Percentiles rank a stretch among this genome's conserved stretches.
These are phyloP conservation scores for Zoroaster sp. DNA, from an alignment of 53 echinoderm and acorn worm species.

Conservation along the genomic window DNA sequence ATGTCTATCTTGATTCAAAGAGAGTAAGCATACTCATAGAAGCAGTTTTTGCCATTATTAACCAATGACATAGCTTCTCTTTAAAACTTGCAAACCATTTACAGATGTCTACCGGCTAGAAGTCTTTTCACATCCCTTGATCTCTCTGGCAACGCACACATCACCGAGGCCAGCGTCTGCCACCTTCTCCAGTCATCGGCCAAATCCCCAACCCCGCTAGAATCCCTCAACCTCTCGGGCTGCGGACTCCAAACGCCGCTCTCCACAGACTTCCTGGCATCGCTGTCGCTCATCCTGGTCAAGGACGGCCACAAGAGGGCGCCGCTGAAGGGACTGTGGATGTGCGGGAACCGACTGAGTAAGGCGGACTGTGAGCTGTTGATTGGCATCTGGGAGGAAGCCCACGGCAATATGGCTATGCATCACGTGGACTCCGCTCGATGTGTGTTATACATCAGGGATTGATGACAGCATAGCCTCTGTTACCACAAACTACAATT, in stretches of 20 bases:
- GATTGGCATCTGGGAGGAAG: conserved; percentile 81
- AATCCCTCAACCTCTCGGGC: conserved; percentile 69
- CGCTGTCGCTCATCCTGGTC: conserved; percentile 33
- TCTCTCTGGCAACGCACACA: conserved; percentile 69
- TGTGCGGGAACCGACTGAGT: conserved; percentile 72
- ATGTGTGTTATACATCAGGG: conserved; percentile 55
- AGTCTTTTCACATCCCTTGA: conserved; percentile 67
- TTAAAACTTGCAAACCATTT: too few species aligned
- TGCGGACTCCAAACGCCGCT: conserved; percentile 73
- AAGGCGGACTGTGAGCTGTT: conserved; percentile 74
- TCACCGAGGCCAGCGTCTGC: conserved; percentile 64
- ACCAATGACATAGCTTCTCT: too few species aligned
- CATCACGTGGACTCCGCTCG: conserved; percentile 68
- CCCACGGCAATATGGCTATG: conserved; percentile 61
- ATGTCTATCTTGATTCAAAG: too few species aligned
- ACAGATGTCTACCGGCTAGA: conserved; percentile 69
- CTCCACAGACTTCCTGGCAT: conserved; percentile 51
- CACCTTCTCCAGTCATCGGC: conserved; percentile 59
- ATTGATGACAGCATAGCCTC: not conserved
- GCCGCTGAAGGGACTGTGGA: conserved; percentile 46
- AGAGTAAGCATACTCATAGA: too few species aligned
- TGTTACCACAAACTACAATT: too few species aligned
- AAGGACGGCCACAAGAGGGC: conserved; percentile 35
- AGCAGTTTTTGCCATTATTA: too few species aligned
- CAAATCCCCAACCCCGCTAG: conserved; percentile 17